A percentile compares a stretch with the other conserved stretches of the same genome.
Conservation (phyloP, 2,797 vertebrate species). For the Oophaga sylvatica region DNA sequence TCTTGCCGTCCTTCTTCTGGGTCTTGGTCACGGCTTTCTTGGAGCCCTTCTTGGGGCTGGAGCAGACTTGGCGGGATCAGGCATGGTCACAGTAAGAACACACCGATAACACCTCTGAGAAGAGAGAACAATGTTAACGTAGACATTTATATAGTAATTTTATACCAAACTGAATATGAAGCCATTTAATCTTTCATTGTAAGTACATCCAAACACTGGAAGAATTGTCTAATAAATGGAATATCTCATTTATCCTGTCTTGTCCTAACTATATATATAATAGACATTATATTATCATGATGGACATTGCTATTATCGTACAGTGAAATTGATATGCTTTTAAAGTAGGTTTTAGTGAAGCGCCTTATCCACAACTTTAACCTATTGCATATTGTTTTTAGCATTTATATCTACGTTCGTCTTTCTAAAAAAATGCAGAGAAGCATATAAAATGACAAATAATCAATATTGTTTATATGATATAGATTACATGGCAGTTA, state of each 20-base stretch:
- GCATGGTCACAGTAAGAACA: no score
- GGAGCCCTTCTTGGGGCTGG: no score
- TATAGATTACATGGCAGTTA: slow-evolving; percentile 63
- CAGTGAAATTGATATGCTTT: slow-evolving; percentile 51
- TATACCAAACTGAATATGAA: background rate
- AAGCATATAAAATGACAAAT: slow-evolving; percentile 59
- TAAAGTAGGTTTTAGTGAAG: slow-evolving; percentile 49
- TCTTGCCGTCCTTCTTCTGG: no score
- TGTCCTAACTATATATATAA: slow-evolving; percentile 42
- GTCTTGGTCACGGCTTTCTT: no score
- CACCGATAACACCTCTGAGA: no score
- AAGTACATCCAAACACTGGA: background rate
- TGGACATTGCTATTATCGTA: slow-evolving; percentile 38
- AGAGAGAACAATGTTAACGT: background rate
- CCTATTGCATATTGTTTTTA: slow-evolving; percentile 59
- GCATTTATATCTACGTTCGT: slow-evolving; percentile 61
- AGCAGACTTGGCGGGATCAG: no score
- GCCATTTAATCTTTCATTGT: background rate
- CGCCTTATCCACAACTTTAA: slow-evolving; percentile 58
- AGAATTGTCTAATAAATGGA: slow-evolving; percentile 40
- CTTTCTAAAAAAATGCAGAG: slow-evolving; percentile 45
- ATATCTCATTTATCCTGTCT: slow-evolving; percentile 38
- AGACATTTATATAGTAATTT: background rate
- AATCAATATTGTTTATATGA: slow-evolving; percentile 62
- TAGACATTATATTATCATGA: slow-evolving; percentile 55